Conservation (phyloP, 1,140 invertebrate genomes). For the Trypoxylus dichotomus region DNA sequence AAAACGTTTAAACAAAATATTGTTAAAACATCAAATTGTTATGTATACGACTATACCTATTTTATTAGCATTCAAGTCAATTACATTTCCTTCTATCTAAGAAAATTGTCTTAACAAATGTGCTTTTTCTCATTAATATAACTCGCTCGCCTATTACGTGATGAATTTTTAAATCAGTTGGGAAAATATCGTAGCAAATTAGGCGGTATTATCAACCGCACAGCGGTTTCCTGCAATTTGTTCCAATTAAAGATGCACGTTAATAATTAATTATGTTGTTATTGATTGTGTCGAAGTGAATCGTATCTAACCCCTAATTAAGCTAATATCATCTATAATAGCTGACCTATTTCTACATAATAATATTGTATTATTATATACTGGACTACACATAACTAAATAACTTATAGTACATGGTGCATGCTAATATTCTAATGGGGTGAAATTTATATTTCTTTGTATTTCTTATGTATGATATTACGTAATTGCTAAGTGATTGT, state of each 20-base stretch:
- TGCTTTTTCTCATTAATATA: constrained; percentile 14
- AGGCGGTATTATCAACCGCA: neutral
- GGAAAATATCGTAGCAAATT: constrained; percentile 4
- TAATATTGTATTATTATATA: neutral
- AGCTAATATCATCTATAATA: constrained; percentile 17
- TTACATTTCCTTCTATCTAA: neutral
- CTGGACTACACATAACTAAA: neutral
- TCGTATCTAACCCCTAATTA: constrained; percentile 2
- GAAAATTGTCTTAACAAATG: constrained; percentile 19
- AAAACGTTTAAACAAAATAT: neutral
- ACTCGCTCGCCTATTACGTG: neutral
- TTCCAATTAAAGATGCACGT: neutral
- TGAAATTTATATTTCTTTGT: neutral
- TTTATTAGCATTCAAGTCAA: neutral
- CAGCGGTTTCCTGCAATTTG: neutral
- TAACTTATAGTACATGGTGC: neutral
- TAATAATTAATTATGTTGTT: constrained; percentile 23
- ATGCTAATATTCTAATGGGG: neutral
- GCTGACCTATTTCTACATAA: constrained; percentile 6
- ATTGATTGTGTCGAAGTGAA: constrained; percentile 24
- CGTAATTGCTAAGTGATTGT: neutral
- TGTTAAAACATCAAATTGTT: neutral
- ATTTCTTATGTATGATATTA: neutral
- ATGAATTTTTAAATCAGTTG: constrained; percentile 20
- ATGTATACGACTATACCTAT: neutral